Evolutionary conservation across 1,140 invertebrate species (phyloP), one percentile per base, ranked within the genome.

Genomic region (Bicyclus anynana): DNA sequence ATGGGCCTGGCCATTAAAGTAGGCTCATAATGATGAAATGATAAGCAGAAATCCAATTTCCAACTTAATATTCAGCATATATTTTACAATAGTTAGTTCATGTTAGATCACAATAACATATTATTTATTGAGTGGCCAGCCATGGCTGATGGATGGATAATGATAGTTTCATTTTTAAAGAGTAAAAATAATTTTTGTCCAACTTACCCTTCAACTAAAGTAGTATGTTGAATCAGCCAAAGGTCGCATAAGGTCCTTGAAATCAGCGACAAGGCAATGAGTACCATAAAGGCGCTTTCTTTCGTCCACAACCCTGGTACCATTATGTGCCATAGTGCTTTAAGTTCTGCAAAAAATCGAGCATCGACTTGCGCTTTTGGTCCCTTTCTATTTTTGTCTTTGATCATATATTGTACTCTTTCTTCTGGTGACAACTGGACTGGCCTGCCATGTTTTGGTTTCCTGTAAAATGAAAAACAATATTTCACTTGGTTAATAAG

Each of bases 151-250:
- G n/a, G n/a, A n/a, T n/a, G n/a, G n/a, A n/a, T n/a, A n/a, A n/a
- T n/a, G n/a, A n/a, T n/a, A n/a, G n/a, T n/a, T n/a, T n/a, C n/a
- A n/a, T n/a, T n/a, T n/a, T n/a, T n/a, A n/a, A n/a, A n/a, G n/a
- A n/a, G n/a, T n/a, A n/a, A n/a, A n/a, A n/a, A n/a, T n/a, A n/a
- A n/a, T n/a, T n/a, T n/a, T n/a, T n/a, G n/a, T n/a, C n/a, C 14
- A 54, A 81, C 84, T 83, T 86, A 96, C 95, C 94, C 96, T 92
- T 99, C 98, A 71, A 99, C 94, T 53, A 95, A 91, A 1, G 98
- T 99, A 12, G 94, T 94, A 85, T 96, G 96, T 69, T 96, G 94
- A 64, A 99, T 99, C 90, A 99, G 94, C 97, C 97, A 99, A 44
- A 99, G 92, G 90, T 99, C 98, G 80, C 97, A 98, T 18, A 98